Base-by-base conservation (phyloP, 2,888 invertebrate species). In the Hirtodrosophila confusa region DNA sequence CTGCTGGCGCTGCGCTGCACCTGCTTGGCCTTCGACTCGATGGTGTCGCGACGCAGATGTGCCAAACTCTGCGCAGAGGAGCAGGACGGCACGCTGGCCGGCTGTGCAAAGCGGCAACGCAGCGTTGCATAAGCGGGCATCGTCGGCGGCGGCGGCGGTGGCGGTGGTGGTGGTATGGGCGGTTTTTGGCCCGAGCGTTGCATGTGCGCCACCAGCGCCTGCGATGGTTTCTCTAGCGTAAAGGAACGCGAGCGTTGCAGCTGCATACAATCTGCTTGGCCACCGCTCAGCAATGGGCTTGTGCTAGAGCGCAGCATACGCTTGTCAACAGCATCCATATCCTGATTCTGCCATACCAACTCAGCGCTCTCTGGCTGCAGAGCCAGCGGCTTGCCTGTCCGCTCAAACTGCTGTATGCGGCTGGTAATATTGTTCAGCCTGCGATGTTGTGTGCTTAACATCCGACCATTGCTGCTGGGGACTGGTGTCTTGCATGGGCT, bases 161-260 rank as follows among this genome's bases (percentile, higher is more conserved):
- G 33, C 0, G 40, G 29, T 41, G 55, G 33, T 7, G 51, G 31
- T 8, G 27, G 29, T 12, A 49, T 7, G 5, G 17, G 17, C 17
- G 39, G 44, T 8, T 37, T 40, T 4, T 51, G 11, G 9, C 54
- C 68, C 0, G 37, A 40, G 3, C 89, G 86, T 31, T 83, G 78
- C 68, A 90, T 89, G 43, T 91, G 91, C 11, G 90, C 88, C 4
- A 91, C 88, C 7, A 97, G 92, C 69, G 94, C 94, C 0, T 96
- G 95, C 85, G 97, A 96, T 0, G 97, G 97, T 23, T 93, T 92
- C 0, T 96, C 94, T 45, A 97, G 90, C 0, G 95, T 95, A 86
- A 97, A 97, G 0, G 97, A 97, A 67, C 95, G 94, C 84, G 95
- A 95, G 50, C 96, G 92, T 56, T 95, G 90, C 73, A 92, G 91